Percentiles rank a stretch among this genome's conserved stretches.
phyloP scores from a whole-genome alignment of 35 echinoderm and acorn worm genomes.

The Strongylocentrotus purpuratus region DNA sequence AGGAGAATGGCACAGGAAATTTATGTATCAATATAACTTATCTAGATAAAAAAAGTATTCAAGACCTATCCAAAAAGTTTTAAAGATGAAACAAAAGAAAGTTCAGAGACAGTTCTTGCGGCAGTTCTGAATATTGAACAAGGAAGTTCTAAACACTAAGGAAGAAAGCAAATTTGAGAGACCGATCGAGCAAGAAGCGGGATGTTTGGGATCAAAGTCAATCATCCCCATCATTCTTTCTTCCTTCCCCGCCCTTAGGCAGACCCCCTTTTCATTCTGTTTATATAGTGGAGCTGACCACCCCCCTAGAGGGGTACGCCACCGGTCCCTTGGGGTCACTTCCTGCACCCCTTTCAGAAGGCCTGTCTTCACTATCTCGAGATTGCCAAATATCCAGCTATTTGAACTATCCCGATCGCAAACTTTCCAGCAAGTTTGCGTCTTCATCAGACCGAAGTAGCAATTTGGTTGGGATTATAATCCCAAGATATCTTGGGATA shows the following conservation, averaged over 20 bases:
- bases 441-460: too few species aligned
- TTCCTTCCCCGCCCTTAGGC: constrained; percentile 25
- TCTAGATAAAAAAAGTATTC: too few species aligned
- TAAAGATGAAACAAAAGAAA: background rate
- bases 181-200: background rate
- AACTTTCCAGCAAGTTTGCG: too few species aligned
- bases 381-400: too few species aligned
- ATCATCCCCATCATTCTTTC: constrained; percentile 35
- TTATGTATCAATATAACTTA: background rate
- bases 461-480: too few species aligned
- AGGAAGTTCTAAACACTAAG: background rate
- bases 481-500: too few species aligned
- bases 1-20: background rate
- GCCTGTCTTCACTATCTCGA: too few species aligned
- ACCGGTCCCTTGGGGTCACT: background rate
- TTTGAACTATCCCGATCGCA: too few species aligned
- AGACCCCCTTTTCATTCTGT: background rate
- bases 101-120: background rate
- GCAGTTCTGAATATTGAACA: background rate
- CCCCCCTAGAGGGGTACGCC: constrained; percentile 22
- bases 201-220: constrained; percentile 37
- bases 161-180: constrained; percentile 27
- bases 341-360: constrained; percentile 21
- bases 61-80: too few species aligned
- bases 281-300: constrained; percentile 16